Percentiles rank a stretch among this genome's conserved stretches.
Conservation (phyloP, 2,888 invertebrate genomes). For the Nesidiocoris tenuis region DNA sequence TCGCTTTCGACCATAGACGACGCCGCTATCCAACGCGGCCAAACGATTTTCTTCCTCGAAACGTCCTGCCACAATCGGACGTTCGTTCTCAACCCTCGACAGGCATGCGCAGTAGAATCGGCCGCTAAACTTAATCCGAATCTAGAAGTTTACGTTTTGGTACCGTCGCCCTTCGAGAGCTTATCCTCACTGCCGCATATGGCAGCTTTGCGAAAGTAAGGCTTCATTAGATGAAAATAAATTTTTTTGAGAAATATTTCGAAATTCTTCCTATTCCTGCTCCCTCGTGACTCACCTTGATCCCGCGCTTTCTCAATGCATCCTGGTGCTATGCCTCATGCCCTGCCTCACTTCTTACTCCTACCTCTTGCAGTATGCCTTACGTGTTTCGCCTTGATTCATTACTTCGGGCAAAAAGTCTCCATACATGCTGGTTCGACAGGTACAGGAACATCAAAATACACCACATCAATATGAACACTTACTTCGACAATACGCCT, state of each 20-base stretch:
- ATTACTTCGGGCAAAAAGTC: too few species aligned
- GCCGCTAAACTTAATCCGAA: constrained; percentile 64
- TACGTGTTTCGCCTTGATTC: too few species aligned
- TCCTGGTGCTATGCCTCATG: too few species aligned
- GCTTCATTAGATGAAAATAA: too few species aligned
- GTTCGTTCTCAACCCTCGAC: constrained; percentile 59
- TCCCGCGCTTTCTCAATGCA: too few species aligned
- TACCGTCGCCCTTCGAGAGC: constrained; percentile 49
- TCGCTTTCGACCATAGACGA: constrained; percentile 4
- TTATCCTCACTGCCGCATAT: constrained; percentile 23
- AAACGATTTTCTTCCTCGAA: constrained; percentile 67
- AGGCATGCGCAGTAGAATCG: constrained; percentile 70
- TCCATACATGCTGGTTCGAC: too few species aligned
- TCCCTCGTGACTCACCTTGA: too few species aligned
- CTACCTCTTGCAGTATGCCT: too few species aligned
- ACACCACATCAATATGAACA: constrained; percentile 48
- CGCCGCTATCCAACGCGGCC: constrained; percentile 37
- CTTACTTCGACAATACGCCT: constrained; percentile 58
- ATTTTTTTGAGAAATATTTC: too few species aligned
- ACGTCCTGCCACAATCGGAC: constrained; percentile 61
- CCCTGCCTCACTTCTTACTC: too few species aligned
- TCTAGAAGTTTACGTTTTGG: constrained; percentile 57
- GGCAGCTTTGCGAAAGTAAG: not conserved
- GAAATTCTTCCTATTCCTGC: too few species aligned
- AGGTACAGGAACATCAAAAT: constrained; percentile 46